Percentiles rank a stretch among this genome's conserved stretches.
phyloP scores from a whole-genome alignment of 2,113 vertebrate genomes.

The Hydrochoerus hydrochaeris region DNA sequence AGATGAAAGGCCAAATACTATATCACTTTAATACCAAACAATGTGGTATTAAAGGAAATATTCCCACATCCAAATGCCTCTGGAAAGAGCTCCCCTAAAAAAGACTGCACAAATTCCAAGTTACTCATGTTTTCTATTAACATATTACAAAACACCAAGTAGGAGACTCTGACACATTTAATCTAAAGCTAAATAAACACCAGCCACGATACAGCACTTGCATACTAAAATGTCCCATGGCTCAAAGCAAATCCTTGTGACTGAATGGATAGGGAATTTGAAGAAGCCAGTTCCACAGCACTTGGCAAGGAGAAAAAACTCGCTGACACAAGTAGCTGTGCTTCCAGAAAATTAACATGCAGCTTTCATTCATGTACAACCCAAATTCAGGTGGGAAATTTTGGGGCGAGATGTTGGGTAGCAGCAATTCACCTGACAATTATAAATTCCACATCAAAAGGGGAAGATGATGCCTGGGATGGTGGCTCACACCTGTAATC shows the following conservation, averaged over 20 bases:
- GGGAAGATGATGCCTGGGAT: not conserved
- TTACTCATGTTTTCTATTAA: not conserved
- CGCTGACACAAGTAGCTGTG: not conserved
- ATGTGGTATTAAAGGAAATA: not conserved
- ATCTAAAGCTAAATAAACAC: slow-evolving; percentile 15
- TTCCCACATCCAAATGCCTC: not conserved
- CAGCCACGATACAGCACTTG: not conserved
- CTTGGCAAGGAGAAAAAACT: not conserved
- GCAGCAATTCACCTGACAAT: not conserved
- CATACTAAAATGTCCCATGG: not conserved
- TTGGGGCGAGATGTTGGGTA: no score
- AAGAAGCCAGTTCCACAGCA: not conserved
- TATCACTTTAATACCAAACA: not conserved
- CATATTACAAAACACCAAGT: not conserved
- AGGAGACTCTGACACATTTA: not conserved
- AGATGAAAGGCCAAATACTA: not conserved
- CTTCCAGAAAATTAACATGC: not conserved
- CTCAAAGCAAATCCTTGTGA: not conserved
- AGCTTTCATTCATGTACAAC: not conserved
- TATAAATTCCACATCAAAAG: not conserved
- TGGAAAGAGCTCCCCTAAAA: not conserved
- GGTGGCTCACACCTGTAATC: not conserved
- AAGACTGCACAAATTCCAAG: not conserved
- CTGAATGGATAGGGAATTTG: not conserved
- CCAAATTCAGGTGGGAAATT: not conserved